Evolutionary conservation across 1,140 invertebrate genomes (phyloP), one percentile per base, ranked within the genome.

Genomic region (Trichonephila clavipes): DNA sequence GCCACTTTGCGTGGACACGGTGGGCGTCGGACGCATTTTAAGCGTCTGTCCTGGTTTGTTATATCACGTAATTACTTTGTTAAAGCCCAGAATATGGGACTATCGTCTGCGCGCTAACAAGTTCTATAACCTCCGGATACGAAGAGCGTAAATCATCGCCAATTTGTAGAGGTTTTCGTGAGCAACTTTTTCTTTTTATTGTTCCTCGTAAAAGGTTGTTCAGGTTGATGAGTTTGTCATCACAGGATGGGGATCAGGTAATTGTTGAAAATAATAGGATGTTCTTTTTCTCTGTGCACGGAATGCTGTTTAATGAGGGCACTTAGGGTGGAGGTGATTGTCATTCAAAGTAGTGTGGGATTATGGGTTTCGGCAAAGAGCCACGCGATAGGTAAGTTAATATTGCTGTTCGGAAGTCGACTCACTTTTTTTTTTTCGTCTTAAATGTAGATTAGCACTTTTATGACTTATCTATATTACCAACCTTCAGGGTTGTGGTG

Each of bases 41-140:
- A 61, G 61, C 85, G 34, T 16, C 18, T 28, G 28, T n/a, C 58
- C n/a, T 28, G 34, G 85, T 64, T 87, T 64, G 85, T 87, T 87
- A 87, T 64, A 87, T 87, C 85, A 66, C 85, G 85, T 87, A 87
- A 87, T 87, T 87, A 87, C 40, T 62, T 87, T 64, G 59, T 64
- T 64, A 87, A 87, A 64, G 85, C 61, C 59, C 28, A 87, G 85
- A 34, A 14, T 83, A 83, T 59, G 59, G 40, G 18, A 66, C n/a
- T 24, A 59, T 40, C 28, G n/a, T 19, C 18, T 58, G 7, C 28
- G 59, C 8, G 85, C 72, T 77, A 87, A 87, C 58, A 87, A 87
- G 61, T 64, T 87, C 85, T 34, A 10, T 40, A 28, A 89, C 66
- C 69, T 24, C 64, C 88, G 88, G 88, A 89, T 58, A 77, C 72